These are phyloP conservation scores for Homarus gammarus DNA, from an alignment of 2,888 invertebrate genomes.

Conservation along the genomic window DNA sequence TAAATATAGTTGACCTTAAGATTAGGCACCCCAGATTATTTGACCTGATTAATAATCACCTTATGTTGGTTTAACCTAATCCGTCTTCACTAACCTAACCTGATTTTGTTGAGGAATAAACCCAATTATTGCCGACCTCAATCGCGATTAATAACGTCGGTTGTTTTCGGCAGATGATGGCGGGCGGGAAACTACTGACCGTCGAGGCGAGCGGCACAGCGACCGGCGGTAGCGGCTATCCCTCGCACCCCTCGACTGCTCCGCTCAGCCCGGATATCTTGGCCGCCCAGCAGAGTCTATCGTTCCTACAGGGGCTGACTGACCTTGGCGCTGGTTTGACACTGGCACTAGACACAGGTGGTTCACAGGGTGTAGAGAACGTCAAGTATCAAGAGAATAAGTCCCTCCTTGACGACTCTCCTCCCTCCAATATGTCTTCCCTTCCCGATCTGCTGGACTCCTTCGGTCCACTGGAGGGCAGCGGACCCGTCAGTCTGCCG, in stretches of 20 bases:
- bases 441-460: conserved; percentile 29
- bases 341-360: neutral
- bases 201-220: neutral
- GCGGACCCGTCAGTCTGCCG: neutral
- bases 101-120: too few species aligned
- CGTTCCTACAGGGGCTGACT: conserved; percentile 66
- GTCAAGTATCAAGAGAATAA: neutral
- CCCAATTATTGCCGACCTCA: too few species aligned
- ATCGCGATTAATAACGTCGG: too few species aligned
- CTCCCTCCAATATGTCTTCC: neutral
- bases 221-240: neutral
- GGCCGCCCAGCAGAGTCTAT: conserved; percentile 67
- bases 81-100: too few species aligned
- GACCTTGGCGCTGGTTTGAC: conserved; percentile 30
- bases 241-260: neutral
- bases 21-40: too few species aligned
- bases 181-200: neutral
- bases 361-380: neutral
- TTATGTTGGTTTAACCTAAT: too few species aligned
- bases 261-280: conserved; percentile 71
- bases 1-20: too few species aligned
- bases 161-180: conserved; percentile 14
- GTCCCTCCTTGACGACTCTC: conserved; percentile 22
- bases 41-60: too few species aligned
- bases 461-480: conserved; percentile 34